Conservation (phyloP, 2,113 vertebrate genomes). For the Corythornis cristatus region DNA sequence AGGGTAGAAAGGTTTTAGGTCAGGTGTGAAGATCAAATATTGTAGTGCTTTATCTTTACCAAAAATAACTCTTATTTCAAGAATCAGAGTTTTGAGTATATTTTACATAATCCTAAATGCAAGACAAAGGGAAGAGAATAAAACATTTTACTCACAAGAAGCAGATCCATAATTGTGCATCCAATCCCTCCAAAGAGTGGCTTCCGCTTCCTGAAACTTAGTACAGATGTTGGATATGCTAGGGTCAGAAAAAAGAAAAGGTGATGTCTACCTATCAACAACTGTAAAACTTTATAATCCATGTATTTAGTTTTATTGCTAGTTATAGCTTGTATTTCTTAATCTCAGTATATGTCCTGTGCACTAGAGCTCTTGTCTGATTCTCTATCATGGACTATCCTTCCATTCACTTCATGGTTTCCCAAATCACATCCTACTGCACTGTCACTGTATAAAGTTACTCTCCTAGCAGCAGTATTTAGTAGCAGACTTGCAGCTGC, state of each 20-base stretch:
- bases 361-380: not conserved
- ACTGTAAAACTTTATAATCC: not conserved
- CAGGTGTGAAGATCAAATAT: not conserved
- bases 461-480: not conserved
- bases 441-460: not conserved
- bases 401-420: not conserved
- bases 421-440: not conserved
- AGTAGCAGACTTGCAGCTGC: not conserved
- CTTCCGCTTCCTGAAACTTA: slow-evolving; percentile 85
- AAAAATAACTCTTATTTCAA: not conserved
- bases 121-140: not conserved
- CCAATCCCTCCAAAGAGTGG: slow-evolving; percentile 91
- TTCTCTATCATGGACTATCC: not conserved
- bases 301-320: not conserved
- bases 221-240: slow-evolving; percentile 87
- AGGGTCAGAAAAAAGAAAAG: not conserved
- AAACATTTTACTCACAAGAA: slow-evolving; percentile 86
- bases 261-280: not conserved
- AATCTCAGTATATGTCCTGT: not conserved
- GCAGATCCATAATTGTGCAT: slow-evolving; percentile 92
- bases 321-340: not conserved
- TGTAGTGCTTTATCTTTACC: not conserved
- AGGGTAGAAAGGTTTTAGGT: not conserved
- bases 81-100: not conserved
- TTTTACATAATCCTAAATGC: not conserved